Base-by-base conservation (phyloP, 2,797 vertebrate species). In the Thripadectes ignobilis region DNA sequence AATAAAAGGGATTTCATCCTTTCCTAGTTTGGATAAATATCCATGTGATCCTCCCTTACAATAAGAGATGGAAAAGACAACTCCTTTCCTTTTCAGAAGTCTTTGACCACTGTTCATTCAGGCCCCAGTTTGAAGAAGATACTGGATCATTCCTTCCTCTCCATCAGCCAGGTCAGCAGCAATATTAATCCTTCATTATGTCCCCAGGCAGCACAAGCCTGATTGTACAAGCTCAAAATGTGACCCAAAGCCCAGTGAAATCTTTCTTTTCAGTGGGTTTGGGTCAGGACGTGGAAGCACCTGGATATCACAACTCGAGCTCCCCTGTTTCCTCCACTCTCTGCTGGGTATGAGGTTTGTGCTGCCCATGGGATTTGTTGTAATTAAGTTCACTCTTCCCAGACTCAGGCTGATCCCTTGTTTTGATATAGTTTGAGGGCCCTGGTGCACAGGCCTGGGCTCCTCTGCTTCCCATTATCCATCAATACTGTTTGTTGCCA, bases 381-480 rank as follows among this genome's bases (percentile, higher is more conserved):
- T 93, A 63, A 69, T 95, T 86, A 73, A 65, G 83, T 86, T 95
- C 85, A 65, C 83, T 92, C 83, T 92, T 93, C 93, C 54, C 85
- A 89, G 45, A 83, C 83, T 77, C 62, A 69, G 83, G 67, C 93
- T 92, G 95, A 91, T 97, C 94, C 96, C 85, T 84, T 85, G 58
- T 92, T 96, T 95, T 73, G 94, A 92, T 93, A 83, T 77, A 94
- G 85, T 96, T 92, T 95, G 96, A 96, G 52, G 77, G 57, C 84
- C 91, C 74, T 83, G 92, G 94, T 96, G 91, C 93, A 89, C 92
- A 96, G 95, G 79, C 91, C 77, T 75, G 75, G 82, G 45, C 83
- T 93, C 83, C 92, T 98, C 96, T 98, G 97, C 89, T 98, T 98
- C 96, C 97, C 96, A 96, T 98, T 98, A 98, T 94, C 90, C 94